Evolutionary conservation across 2,888 invertebrate genomes (phyloP).

Genomic region (Sesia apiformis): DNA sequence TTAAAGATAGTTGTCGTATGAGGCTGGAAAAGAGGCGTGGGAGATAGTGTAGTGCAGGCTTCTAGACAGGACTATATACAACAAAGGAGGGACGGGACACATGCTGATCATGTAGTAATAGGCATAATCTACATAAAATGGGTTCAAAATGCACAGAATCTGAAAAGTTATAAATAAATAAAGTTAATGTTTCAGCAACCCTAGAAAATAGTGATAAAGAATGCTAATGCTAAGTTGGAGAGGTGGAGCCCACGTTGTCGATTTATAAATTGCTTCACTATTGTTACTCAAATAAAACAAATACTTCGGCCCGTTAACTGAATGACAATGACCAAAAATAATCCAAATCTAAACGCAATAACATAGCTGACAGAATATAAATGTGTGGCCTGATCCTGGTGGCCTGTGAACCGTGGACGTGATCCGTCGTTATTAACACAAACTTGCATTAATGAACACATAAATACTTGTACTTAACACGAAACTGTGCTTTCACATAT

Average conservation of each 20-base stretch:
- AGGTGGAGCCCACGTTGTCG: neutral
- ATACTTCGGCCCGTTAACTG: slow-evolving; percentile 45
- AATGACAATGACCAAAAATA: slow-evolving; percentile 68
- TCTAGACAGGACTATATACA: too few relatives aligned
- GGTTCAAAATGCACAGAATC: too few relatives aligned
- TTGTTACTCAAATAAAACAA: slow-evolving; percentile 59
- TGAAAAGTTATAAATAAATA: too few relatives aligned
- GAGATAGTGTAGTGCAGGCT: too few relatives aligned
- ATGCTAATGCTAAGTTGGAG: too few relatives aligned
- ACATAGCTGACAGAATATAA: slow-evolving; percentile 62
- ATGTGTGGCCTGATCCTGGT: slow-evolving; percentile 50
- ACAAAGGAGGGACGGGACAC: too few relatives aligned
- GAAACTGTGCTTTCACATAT: slow-evolving; percentile 40
- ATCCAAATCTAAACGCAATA: slow-evolving; percentile 70
- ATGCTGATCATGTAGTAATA: too few relatives aligned
- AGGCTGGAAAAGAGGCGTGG: too few relatives aligned
- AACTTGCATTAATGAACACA: slow-evolving; percentile 65
- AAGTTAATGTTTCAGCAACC: too few relatives aligned
- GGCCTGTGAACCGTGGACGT: slow-evolving; percentile 71
- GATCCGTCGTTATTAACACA: slow-evolving; percentile 65
- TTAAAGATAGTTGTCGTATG: too few relatives aligned
- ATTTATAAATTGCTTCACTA: slow-evolving; percentile 42
- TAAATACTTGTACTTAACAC: slow-evolving; percentile 37
- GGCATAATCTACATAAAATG: too few relatives aligned
- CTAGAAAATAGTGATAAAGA: too few relatives aligned